Conservation (phyloP, 2,113 vertebrate species). For the Progne subis region DNA sequence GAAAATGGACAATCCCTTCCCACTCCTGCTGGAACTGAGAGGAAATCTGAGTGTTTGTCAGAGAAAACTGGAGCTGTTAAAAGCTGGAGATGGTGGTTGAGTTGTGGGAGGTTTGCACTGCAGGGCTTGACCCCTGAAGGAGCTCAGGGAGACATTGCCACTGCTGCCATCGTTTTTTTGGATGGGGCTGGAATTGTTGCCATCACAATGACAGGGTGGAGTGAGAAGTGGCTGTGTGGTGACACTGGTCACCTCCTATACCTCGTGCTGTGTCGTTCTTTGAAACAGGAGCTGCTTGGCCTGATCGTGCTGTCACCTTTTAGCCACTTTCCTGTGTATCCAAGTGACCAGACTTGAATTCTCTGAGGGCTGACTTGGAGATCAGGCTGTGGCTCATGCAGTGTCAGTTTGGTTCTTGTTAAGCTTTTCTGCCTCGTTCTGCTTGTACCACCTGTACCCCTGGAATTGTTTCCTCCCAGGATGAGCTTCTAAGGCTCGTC, state of each 20-base stretch:
- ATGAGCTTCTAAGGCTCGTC: neutral
- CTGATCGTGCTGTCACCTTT: neutral
- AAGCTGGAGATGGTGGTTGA: neutral
- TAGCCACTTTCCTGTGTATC: neutral
- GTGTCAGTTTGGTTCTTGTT: neutral
- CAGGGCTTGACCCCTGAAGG: neutral
- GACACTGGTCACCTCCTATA: neutral
- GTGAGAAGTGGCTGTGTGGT: neutral
- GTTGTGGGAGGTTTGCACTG: neutral
- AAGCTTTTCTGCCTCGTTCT: neutral
- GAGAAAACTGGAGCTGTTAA: neutral
- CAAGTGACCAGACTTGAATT: neutral
- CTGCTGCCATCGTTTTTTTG: neutral
- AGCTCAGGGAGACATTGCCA: neutral
- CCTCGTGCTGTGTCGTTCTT: neutral
- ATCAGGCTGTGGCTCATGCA: neutral
- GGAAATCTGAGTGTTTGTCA: neutral
- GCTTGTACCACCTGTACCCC: neutral
- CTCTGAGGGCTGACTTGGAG: neutral
- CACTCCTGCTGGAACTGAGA: neutral
- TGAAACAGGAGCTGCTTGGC: neutral
- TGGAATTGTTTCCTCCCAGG: neutral
- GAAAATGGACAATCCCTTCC: neutral
- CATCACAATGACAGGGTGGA: rapidly evolving
- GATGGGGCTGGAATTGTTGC: neutral